Evolutionary conservation across 1,140 invertebrate species (phyloP), one percentile per base, ranked within the genome.

Genomic region (Planococcus citri): DNA sequence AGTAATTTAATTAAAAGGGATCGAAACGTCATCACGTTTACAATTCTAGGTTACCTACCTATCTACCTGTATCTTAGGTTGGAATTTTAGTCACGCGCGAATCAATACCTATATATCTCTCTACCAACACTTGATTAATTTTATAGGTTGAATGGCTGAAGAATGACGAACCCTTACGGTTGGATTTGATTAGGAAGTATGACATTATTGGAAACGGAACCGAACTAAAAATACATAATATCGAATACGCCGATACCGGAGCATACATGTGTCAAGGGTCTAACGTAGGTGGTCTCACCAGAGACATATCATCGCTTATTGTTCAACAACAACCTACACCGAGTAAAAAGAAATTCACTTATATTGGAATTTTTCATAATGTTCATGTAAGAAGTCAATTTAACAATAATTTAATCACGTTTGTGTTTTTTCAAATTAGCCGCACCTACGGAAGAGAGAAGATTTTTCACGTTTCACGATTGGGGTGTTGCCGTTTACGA

Each of bases 391-490:
- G 17, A 64, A 64, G 6, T 60, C n/a, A 20, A 25, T 24, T 24
- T 64, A 25, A 25, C 20, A 10, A 25, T 14, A 4, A 64, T 14
- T 64, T 64, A 64, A 17, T 64, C n/a, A 33, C 2, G 24, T 64
- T 64, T 25, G 17, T 58, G 20, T 25, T 64, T 64, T 64, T 60
- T 60, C 22, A 25, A 76, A 78, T 70, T 75, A 86, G 84, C 82
- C 64, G 78, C 84, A 14, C 81, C 83, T 25, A 83, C 81, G 71
- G 85, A 87, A 73, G 86, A 87, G 73, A 78, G 84, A 24, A 80
- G 85, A 71, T 90, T 90, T 75, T 86, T 89, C 72, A 85, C 88
- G 2, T 90, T 91, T 76, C 88, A 91, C 78, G 85, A 89, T 73
- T 84, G 85, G 81, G 89, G 89, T 10, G 85, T 90, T 73, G 87